Evolutionary conservation across 2,888 invertebrate species (phyloP), one percentile per base, ranked within the genome.

Genomic region (Frankliniella fusca): DNA sequence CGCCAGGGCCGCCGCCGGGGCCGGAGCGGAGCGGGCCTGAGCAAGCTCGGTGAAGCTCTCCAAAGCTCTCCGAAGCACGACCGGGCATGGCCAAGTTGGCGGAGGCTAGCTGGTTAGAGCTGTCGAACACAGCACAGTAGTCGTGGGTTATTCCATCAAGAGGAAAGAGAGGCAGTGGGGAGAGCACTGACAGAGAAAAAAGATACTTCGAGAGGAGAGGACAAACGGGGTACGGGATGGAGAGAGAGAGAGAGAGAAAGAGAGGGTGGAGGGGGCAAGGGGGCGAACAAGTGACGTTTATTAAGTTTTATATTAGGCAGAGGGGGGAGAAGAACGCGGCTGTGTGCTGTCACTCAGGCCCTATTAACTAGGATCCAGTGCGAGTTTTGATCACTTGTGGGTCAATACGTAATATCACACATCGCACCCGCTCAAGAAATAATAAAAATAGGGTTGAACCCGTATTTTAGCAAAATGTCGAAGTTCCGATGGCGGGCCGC

Each of bases 261-360:
- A 11, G 70, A n/a, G n/a, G 23, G 70, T 7, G n/a, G 23, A 23
- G 23, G 23, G 23, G 70, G 70, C n/a, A 10, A 23, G 70, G 27
- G 70, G 27, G 70, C 70, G 70, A 76, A 76, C 70, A 76, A 76
- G 70, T 76, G 70, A 76, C 70, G 70, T 76, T 76, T 76, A 76
- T 76, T 76, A 76, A 76, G 70, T 76, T 76, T 76, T 76, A 76
- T 76, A 76, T 76, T 76, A 76, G 70, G 61, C 61, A 20, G 61
- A n/a, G 61, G 11, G 61, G 18, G 70, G 70, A 27, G 70, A 5
- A 27, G 70, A 23, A 12, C 70, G 70, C 70, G n/a, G 70, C 70
- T 27, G 27, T 61, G 11, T 76, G 27, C 70, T 76, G 70, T 76
- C 70, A 76, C 70, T 76, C 70, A 76, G 27, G 70, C 23, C 70